These are phyloP conservation scores for Panurus biarmicus DNA, from an alignment of 2,113 vertebrate species.

Conservation along the genomic window DNA sequence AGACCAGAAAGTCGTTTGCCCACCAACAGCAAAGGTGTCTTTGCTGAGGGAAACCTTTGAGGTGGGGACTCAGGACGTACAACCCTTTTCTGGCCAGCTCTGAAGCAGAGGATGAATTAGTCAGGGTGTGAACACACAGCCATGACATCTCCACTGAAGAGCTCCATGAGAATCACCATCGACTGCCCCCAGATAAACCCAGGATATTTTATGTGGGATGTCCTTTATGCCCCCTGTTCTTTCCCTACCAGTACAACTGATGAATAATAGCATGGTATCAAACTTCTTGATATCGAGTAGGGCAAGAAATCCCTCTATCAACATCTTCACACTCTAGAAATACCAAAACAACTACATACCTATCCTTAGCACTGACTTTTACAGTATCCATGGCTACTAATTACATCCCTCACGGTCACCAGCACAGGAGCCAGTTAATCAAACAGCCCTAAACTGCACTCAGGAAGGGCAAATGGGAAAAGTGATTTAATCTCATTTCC, in stretches of 20 bases:
- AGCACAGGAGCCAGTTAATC: not conserved
- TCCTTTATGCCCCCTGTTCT: not conserved
- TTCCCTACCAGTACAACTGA: not conserved
- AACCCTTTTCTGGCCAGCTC: not conserved
- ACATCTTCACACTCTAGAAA: not conserved
- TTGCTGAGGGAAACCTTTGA: not conserved
- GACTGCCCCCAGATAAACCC: not conserved
- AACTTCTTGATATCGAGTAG: accelerated
- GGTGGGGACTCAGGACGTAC: not conserved
- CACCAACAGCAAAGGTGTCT: not conserved
- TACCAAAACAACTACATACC: not conserved
- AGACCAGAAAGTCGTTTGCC: not conserved
- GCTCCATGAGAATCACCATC: accelerated
- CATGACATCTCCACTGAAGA: not conserved
- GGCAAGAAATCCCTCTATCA: not conserved
- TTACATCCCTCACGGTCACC: not conserved
- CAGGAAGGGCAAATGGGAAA: not conserved
- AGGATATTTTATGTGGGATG: not conserved
- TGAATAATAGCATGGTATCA: not conserved
- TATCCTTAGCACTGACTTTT: not conserved
- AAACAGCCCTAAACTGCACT: not conserved
- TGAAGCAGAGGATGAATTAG: not conserved
- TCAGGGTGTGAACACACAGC: not conserved
- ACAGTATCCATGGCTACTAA: not conserved
- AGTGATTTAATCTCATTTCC: not conserved